phyloP scores from a whole-genome alignment of 2,113 vertebrate species.

The Agelaius tricolor region DNA sequence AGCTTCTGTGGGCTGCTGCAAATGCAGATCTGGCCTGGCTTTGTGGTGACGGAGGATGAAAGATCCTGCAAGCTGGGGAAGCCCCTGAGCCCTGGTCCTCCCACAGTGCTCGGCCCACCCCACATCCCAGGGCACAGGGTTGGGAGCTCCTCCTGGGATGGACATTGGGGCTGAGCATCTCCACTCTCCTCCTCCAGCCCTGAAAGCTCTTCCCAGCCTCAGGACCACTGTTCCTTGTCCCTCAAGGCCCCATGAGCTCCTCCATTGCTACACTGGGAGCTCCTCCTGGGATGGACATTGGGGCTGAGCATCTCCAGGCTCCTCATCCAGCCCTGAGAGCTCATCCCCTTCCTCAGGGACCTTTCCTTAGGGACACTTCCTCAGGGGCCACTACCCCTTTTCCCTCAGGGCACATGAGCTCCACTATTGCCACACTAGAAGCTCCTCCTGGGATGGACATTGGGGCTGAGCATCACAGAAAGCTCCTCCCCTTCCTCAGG shows the following conservation, averaged over 20 bases:
- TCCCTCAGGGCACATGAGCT: neutral
- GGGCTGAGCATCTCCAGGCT: neutral
- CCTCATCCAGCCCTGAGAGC: neutral
- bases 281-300: neutral
- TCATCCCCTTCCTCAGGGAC: neutral
- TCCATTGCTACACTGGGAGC: rapidly evolving
- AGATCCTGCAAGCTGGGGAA: slow-evolving; percentile 25
- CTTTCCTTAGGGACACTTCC: too few relatives aligned
- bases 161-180: neutral
- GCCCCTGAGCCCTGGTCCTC: neutral
- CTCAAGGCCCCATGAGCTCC: neutral
- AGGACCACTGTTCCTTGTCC: neutral
- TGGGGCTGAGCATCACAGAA: neutral
- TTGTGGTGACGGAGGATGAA: slow-evolving; percentile 16
- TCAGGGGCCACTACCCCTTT: neutral
- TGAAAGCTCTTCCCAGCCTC: neutral
- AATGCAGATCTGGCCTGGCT: slow-evolving; percentile 43
- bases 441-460: neutral
- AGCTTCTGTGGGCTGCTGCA: slow-evolving; percentile 66
- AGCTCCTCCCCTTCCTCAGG: neutral
- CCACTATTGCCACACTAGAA: rapidly evolving
- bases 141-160: neutral
- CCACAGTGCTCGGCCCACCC: neutral
- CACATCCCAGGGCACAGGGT: rapidly evolving
- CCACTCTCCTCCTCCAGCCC: neutral